These are phyloP conservation scores for Marasmarcha lunaedactyla DNA, from an alignment of 2,888 invertebrate species.

Conservation along the genomic window DNA sequence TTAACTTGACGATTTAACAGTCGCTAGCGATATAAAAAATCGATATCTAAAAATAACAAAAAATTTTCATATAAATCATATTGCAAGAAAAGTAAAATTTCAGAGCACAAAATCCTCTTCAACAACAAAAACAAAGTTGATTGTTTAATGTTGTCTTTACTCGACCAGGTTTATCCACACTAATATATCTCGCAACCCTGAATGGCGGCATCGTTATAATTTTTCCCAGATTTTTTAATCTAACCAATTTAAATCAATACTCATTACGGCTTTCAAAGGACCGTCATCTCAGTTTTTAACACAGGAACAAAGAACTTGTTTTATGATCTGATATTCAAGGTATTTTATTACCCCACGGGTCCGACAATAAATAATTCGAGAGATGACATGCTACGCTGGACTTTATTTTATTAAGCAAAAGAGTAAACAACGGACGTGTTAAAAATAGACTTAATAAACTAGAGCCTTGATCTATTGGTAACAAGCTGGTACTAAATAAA, in stretches of 20 bases:
- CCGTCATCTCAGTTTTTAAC: conserved; percentile 58
- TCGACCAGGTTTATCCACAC: conserved; percentile 28
- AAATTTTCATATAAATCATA: no score
- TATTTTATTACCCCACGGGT: conserved; percentile 49
- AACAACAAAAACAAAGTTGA: no score
- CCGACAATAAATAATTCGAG: conserved; percentile 47
- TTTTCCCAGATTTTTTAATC: conserved; percentile 65
- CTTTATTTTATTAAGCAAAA: conserved; percentile 23
- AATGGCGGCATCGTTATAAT: conserved; percentile 61
- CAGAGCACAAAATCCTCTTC: no score
- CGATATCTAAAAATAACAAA: no score
- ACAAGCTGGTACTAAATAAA: no score
- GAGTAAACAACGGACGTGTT: conserved; percentile 5
- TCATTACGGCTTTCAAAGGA: conserved; percentile 65
- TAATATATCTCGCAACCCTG: conserved; percentile 26
- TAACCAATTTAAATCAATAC: conserved; percentile 68
- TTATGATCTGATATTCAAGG: conserved; percentile 62
- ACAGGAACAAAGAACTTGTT: conserved; percentile 59
- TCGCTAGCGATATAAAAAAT: no score
- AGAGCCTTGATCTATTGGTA: no score
- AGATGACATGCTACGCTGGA: conserved; percentile 29
- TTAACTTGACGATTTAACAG: no score
- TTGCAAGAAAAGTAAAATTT: no score
- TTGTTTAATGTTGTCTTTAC: no score
- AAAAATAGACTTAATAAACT: no score